Conservation (phyloP, 2,888 invertebrate species). For the Andrena praecox region DNA sequence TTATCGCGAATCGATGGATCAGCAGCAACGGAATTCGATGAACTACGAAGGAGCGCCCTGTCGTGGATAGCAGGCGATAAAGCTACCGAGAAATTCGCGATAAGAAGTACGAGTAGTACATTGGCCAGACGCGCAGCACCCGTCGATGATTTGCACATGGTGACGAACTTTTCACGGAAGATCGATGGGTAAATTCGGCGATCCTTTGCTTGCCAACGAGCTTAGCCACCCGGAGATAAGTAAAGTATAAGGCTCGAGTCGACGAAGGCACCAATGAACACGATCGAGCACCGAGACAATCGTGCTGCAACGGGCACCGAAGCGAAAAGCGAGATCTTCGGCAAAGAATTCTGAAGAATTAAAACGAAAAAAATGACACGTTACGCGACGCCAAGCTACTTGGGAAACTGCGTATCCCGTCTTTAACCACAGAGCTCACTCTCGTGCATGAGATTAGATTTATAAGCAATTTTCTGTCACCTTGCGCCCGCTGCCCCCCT, state of each 20-base stretch:
- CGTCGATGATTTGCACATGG: not conserved
- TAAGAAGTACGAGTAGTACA: not conserved
- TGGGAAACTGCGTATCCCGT: slow-evolving; percentile 22
- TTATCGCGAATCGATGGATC: not conserved
- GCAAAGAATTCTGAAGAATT: not conserved
- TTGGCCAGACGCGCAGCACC: not conserved
- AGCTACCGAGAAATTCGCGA: not conserved
- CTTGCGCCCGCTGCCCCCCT: not conserved
- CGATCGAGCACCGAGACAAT: not conserved
- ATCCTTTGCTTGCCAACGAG: not conserved
- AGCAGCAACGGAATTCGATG: not conserved
- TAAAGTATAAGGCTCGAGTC: not conserved
- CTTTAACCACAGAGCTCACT: slow-evolving; percentile 36
- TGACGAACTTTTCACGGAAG: not conserved
- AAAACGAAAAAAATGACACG: not conserved
- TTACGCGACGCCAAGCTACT: not conserved
- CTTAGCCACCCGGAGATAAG: slow-evolving; percentile 1
- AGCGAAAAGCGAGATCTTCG: not conserved
- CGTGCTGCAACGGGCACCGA: too few species aligned
- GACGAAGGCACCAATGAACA: too few species aligned
- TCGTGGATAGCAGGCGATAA: not conserved
- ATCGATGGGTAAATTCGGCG: not conserved
- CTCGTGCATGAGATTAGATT: slow-evolving; percentile 39
- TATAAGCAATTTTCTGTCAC: slow-evolving; percentile 26
- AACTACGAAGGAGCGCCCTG: not conserved